A percentile compares a stretch with the other conserved stretches of the same genome.
Conservation (phyloP, 2,797 vertebrate species). For the Sparidentex hasta region DNA sequence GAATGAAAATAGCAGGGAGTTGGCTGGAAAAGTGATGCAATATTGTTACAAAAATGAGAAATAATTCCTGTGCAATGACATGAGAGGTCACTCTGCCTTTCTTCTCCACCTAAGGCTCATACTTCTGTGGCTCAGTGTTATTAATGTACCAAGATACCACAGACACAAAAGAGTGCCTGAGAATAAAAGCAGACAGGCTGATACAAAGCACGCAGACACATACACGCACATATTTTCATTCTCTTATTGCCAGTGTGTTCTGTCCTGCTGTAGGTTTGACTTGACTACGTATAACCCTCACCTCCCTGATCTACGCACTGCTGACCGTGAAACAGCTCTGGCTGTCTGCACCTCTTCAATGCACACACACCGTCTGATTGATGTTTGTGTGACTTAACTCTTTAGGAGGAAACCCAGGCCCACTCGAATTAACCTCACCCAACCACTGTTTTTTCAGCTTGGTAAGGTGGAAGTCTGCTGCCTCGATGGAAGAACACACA, state of each 20-base stretch:
- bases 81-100: constrained; percentile 57
- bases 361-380: constrained; percentile 55
- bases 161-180: constrained; percentile 37
- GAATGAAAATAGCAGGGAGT: constrained; percentile 44
- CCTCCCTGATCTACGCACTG: constrained; percentile 59
- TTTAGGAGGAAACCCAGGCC: constrained; percentile 72
- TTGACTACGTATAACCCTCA: constrained; percentile 52
- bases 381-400: constrained; percentile 69
- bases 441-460: constrained; percentile 83
- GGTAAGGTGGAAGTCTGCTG: constrained; percentile 74
- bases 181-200: constrained; percentile 43
- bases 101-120: constrained; percentile 43
- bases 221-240: constrained; percentile 6
- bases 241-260: constrained; percentile 22
- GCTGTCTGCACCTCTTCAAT: constrained; percentile 64
- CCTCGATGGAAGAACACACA: constrained; percentile 63
- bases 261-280: constrained; percentile 40
- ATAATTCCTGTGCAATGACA: constrained; percentile 51
- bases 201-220: constrained; percentile 16
- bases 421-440: constrained; percentile 67
- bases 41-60: constrained; percentile 58
- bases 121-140: constrained; percentile 40
- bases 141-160: constrained; percentile 51
- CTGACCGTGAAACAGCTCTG: constrained; percentile 72
- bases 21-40: constrained; percentile 50